Evolutionary conservation across 1,140 invertebrate species (phyloP), one percentile per base, ranked within the genome.

Genomic region (Zaprionus inermis): DNA sequence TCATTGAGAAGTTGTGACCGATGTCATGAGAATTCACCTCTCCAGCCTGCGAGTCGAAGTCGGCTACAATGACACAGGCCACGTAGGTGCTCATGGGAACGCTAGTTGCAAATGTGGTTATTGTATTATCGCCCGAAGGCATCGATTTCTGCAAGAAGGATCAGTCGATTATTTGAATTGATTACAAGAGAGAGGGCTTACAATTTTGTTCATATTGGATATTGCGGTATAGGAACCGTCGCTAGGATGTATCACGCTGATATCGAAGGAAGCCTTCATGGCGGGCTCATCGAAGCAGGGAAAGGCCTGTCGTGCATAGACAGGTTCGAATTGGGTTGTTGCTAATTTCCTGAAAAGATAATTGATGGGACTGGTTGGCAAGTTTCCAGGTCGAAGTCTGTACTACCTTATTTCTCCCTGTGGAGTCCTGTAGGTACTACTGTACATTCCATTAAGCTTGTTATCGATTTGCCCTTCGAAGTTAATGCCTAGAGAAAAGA

Each of bases 211-310:
- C 96, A 97, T 97, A 84, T 98, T 98, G 1, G 96, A 97, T 12
- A 98, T 92, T 3, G 96, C 96, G 34, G 94, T 93, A 82, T 97
- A 97, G 51, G 92, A 93, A 20, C 93, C 86, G 0, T 78, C 80
- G 44, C 91, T 92, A 1, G 96, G 96, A 89, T 95, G 95, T 0
- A 96, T 95, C 3, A 99, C 90, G 12, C 95, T 95, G 6, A 98
- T 94, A 14, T 94, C 94, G 93, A 96, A 99, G 58, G 95, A 95
- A 3, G 98, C 97, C 93, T 99, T 99, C 89, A 98, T 96, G 20
- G 95, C 94, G 0, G 98, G 98, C 91, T 99, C 98, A 93, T 99
- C 98, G 91, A 98, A 98, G 91, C 98, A 99, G 0, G 98, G 98
- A 81, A 98, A 99, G 0, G 96, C 96, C 92, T 97, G 95, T 34